These are phyloP conservation scores for Elymnias hypermnestra DNA, from an alignment of 1,140 invertebrate genomes.

Conservation along the genomic window DNA sequence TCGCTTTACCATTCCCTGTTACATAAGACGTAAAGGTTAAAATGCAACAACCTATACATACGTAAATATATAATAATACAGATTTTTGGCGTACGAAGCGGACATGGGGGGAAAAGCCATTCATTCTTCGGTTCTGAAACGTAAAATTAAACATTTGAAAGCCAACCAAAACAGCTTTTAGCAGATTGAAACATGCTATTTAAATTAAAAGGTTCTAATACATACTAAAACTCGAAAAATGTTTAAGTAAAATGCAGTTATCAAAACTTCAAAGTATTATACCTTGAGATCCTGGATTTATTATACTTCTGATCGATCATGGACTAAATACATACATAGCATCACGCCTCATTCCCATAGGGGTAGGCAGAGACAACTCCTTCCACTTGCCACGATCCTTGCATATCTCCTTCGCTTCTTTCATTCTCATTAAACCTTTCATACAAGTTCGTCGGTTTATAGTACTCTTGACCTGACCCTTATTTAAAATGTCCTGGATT, in stretches of 20 bases:
- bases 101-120: background rate
- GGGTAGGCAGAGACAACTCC: no score
- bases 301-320: no score
- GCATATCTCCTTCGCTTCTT: no score
- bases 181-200: conserved; percentile 30
- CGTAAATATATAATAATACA: background rate
- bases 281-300: background rate
- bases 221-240: conserved; percentile 8
- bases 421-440: no score
- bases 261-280: background rate
- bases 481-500: no score
- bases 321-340: no score
- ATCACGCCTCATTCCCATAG: no score
- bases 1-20: no score
- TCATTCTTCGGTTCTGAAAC: background rate
- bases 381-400: no score
- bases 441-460: no score
- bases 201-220: conserved; percentile 10
- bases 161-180: conserved; percentile 33
- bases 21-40: background rate
- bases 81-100: background rate
- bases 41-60: background rate
- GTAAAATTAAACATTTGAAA: conserved; percentile 6
- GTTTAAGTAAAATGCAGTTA: background rate
- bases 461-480: no score